Percentiles rank a stretch among this genome's conserved stretches.
Conservation (phyloP, 2,113 vertebrate species). For the Neotoma lepida region DNA sequence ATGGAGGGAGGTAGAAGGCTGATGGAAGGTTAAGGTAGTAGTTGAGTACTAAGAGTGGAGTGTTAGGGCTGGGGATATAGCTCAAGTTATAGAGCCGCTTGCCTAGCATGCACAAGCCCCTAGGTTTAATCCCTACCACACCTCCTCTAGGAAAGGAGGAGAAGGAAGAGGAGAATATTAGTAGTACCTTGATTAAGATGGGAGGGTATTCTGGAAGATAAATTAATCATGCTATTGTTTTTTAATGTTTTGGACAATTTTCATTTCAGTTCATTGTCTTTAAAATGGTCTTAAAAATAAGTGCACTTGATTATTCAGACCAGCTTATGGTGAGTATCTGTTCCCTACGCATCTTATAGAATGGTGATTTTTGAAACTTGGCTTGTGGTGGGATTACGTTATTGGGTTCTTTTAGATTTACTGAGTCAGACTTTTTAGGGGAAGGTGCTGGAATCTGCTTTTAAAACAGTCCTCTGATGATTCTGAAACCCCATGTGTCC, state of each 20-base stretch:
- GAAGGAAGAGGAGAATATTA: background rate
- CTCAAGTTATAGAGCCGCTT: background rate
- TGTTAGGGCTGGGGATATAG: background rate
- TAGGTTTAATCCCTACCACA: background rate
- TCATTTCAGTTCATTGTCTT: constrained; percentile 46
- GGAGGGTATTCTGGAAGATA: constrained; percentile 43
- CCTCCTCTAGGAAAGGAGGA: background rate
- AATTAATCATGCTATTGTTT: constrained; percentile 34
- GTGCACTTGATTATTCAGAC: constrained; percentile 22
- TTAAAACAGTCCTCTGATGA: background rate
- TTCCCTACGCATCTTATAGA: constrained; percentile 28
- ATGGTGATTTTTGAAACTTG: constrained; percentile 54
- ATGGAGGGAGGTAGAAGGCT: background rate
- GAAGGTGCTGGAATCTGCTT: constrained; percentile 31
- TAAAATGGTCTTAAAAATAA: constrained; percentile 46
- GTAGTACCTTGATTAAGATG: constrained; percentile 18
- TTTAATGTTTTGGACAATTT: constrained; percentile 61
- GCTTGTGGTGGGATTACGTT: constrained; percentile 34
- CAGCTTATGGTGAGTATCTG: constrained; percentile 33
- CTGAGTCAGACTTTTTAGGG: background rate
- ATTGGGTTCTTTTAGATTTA: constrained; percentile 31
- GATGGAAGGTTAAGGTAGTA: background rate
- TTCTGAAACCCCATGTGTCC: constrained; percentile 18
- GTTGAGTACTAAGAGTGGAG: background rate
- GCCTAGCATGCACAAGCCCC: background rate